Evolutionary conservation across 2,888 invertebrate species (phyloP), one percentile per base, ranked within the genome.

Genomic region (Ectemnius cavifrons): DNA sequence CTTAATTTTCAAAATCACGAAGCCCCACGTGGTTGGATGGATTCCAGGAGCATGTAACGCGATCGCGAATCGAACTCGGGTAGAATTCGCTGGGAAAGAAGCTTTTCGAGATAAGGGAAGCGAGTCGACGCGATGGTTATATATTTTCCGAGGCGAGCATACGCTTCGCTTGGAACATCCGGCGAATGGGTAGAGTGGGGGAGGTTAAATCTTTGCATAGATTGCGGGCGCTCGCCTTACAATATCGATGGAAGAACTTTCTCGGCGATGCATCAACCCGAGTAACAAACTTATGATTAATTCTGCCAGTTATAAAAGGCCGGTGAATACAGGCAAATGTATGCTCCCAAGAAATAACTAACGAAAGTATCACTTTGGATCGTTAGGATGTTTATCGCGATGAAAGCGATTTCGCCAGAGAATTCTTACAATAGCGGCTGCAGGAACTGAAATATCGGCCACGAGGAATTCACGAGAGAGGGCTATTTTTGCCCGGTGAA

Each of bases 21-120:
- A 79, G 67, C 69, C 37, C 37, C 63, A 70, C 66, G 64, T 76
- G 67, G 66, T 79, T 83, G 78, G 84, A 84, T 75, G 69, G 72
- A 75, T 82, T 84, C 84, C 79, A 84, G 78, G 80, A 77, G 65
- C 72, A 64, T 80, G 82, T 84, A 77, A 84, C 81, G 78, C 77
- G 81, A 82, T 83, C 83, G 79, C 74, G 79, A 76, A 79, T 84
- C 74, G 67, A 78, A 70, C 77, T 77, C 71, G 66, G 80, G 73
- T 14, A 66, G 77, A 77, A 74, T 69, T 58, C 14, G 61, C 63
- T 60, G 68, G 61, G 37, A 79, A 77, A 75, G 77, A 72, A 71
- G 72, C 73, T 76, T 74, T 75, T 71, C 63, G 47, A 37, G 37
- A 37, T 37, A 37, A 37, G 37, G 37, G 37, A 11, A 11, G 8